A percentile compares a stretch with the other conserved stretches of the same genome.
phyloP scores from a whole-genome alignment of 2,888 invertebrate species.

The Drosophila anomelani region DNA sequence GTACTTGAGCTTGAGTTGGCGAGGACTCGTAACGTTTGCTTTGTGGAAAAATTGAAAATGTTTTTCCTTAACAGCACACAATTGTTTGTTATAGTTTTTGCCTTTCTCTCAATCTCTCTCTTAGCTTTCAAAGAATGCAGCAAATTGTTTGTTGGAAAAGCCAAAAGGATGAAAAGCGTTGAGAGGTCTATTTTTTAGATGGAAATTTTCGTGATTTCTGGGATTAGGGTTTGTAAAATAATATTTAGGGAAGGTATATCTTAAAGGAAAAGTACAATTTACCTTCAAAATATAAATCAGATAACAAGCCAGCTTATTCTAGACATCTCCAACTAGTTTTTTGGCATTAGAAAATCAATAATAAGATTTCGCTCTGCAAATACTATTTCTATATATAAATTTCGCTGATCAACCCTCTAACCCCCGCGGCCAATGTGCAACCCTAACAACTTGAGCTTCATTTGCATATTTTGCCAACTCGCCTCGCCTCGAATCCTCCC shows the following conservation, averaged over 20 bases:
- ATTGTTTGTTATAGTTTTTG: conserved; percentile 60
- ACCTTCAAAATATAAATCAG: background rate
- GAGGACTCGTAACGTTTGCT: conserved; percentile 38
- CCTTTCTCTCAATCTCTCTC: conserved; percentile 11
- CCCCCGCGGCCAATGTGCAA: conserved; percentile 38
- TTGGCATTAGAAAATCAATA: conserved; percentile 62
- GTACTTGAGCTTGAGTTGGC: conserved; percentile 50
- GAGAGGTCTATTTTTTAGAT: conserved; percentile 13
- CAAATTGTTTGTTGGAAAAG: conserved; percentile 41
- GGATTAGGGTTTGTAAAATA: background rate
- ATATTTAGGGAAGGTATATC: background rate
- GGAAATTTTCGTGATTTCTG: background rate
- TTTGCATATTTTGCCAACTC: conserved; percentile 72
- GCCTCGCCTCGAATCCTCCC: conserved; percentile 19
- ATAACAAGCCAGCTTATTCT: background rate
- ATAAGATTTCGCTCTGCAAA: conserved; percentile 33
- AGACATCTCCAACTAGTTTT: background rate
- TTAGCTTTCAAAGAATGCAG: conserved; percentile 29
- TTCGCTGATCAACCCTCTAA: conserved; percentile 55
- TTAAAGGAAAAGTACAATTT: background rate
- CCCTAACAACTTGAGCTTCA: conserved; percentile 73
- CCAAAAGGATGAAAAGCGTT: conserved; percentile 19
- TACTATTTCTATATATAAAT: conserved; percentile 25
- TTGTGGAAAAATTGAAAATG: conserved; percentile 61
- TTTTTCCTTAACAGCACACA: conserved; percentile 34